Conservation (phyloP, 2,113 vertebrate genomes). For the Dasyurus viverrinus region DNA sequence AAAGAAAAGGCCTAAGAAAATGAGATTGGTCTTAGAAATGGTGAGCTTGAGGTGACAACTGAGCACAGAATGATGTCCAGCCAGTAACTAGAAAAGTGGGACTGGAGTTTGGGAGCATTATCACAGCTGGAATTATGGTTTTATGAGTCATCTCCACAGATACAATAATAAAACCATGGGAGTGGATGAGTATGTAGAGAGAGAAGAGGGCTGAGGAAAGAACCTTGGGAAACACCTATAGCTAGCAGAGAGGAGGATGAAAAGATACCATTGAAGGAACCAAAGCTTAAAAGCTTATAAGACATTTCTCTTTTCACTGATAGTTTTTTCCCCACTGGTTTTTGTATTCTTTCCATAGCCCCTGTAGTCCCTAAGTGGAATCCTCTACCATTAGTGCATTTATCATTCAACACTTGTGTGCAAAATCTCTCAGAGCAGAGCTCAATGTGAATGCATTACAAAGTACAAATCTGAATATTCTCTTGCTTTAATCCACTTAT, state of each 20-base stretch:
- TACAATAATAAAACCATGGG: not conserved
- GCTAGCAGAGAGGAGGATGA: not conserved
- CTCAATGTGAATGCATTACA: conserved; percentile 46
- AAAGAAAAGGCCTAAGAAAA: not conserved
- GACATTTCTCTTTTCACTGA: not conserved
- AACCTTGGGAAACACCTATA: not conserved
- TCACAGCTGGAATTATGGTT: not conserved
- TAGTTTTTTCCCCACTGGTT: not conserved
- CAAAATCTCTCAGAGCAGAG: conserved; percentile 49
- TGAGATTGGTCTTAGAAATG: not conserved
- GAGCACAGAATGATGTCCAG: not conserved
- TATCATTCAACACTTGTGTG: conserved; percentile 50
- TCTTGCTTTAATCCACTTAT: conserved; percentile 67
- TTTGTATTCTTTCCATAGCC: not conserved
- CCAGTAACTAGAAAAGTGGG: not conserved
- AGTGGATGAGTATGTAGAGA: not conserved
- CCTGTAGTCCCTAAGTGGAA: not conserved
- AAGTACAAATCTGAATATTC: conserved; percentile 54
- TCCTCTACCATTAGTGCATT: not conserved
- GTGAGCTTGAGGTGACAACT: not conserved
- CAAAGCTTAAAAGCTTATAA: not conserved
- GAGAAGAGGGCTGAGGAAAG: not conserved
- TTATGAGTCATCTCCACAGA: not conserved
- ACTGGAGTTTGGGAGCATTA: not conserved
- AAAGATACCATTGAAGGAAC: not conserved